Evolutionary conservation across 2,113 vertebrate genomes (phyloP).

Genomic region (Otocyon megalotis): DNA sequence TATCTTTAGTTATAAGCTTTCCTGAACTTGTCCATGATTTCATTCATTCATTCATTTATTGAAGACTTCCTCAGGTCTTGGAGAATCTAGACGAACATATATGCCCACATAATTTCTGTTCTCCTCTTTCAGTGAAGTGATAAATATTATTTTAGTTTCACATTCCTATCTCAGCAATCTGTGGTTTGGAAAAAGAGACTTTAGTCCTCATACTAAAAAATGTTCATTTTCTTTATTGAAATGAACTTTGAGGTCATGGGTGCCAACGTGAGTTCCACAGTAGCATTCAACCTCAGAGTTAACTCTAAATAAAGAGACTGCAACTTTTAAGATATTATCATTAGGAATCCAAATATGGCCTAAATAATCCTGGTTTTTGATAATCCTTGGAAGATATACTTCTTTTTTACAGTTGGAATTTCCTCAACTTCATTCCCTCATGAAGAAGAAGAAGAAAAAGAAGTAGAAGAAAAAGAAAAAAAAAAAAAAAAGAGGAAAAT

Average conservation of each 20-base stretch:
- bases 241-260: neutral
- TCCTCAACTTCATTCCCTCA: neutral
- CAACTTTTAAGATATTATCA: neutral
- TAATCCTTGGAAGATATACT: neutral
- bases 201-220: neutral
- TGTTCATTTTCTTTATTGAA: neutral
- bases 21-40: neutral
- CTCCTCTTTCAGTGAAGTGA: neutral
- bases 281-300: neutral
- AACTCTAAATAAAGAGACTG: neutral
- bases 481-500: no score
- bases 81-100: neutral
- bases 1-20: neutral
- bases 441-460: neutral
- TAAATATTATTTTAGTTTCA: neutral
- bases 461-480: neutral
- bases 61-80: neutral
- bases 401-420: neutral
- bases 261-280: slow-evolving; percentile 1
- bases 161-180: neutral
- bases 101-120: neutral
- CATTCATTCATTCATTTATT: neutral
- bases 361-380: neutral
- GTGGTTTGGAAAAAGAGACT: neutral
- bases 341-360: neutral